Conservation (phyloP, 2,888 invertebrate species). For the Dryobota labecula region DNA sequence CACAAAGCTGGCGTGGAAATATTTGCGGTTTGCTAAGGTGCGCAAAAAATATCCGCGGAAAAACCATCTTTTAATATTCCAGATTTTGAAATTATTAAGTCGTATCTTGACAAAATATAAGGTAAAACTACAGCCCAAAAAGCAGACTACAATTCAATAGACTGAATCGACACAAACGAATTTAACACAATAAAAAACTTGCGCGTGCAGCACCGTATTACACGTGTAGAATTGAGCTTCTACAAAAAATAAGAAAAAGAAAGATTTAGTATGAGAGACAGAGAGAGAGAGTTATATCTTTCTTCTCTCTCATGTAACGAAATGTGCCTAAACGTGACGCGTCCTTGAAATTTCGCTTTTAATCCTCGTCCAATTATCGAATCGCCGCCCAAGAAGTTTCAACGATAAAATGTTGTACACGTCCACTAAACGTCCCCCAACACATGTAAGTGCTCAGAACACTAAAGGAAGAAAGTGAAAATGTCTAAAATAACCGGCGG, state of each 20-base stretch:
- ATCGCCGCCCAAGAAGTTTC: too few relatives aligned
- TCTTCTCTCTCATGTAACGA: too few relatives aligned
- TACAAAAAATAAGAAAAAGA: too few relatives aligned
- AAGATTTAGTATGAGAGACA: too few relatives aligned
- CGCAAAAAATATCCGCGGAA: neutral
- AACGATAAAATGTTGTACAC: neutral
- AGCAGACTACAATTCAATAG: neutral
- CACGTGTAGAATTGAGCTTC: too few relatives aligned
- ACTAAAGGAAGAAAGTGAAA: constrained; percentile 54
- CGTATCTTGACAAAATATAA: neutral
- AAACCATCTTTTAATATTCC: neutral
- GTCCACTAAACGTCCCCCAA: neutral
- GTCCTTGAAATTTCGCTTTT: too few relatives aligned
- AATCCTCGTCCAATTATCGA: too few relatives aligned
- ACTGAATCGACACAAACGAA: neutral
- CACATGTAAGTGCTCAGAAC: constrained; percentile 40
- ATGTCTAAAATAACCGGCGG: constrained; percentile 59
- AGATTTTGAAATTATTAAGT: neutral
- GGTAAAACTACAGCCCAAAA: neutral
- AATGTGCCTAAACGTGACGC: too few relatives aligned
- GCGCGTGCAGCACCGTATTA: too few relatives aligned
- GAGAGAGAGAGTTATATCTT: too few relatives aligned
- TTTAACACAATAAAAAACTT: too few relatives aligned
- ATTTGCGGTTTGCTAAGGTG: constrained; percentile 20
- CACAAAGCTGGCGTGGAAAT: constrained; percentile 28